Conservation (phyloP, 2,797 vertebrate species). For the Rousettus madagascariensis region DNA sequence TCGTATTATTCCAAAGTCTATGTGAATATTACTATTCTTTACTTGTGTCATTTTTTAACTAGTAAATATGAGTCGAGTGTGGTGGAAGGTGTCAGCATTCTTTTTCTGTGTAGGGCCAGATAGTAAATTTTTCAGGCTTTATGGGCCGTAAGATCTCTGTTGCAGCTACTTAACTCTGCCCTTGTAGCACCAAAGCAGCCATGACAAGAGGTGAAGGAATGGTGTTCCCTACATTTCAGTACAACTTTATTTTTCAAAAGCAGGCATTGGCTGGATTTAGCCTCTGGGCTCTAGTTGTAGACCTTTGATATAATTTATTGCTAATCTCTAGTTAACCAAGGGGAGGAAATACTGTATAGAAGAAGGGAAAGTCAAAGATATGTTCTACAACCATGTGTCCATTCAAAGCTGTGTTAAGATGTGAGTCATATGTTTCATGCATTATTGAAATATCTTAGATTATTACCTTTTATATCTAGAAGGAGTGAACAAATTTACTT, state of each 20-base stretch:
- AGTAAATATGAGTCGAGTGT: neutral
- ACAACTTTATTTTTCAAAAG: neutral
- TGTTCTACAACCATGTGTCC: neutral
- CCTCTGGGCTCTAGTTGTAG: neutral
- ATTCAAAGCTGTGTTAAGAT: neutral
- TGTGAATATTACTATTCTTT: neutral
- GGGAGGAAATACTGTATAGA: neutral
- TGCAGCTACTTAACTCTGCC: neutral
- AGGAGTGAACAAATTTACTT: neutral
- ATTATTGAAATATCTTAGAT: neutral
- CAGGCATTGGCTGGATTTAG: neutral
- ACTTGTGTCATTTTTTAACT: conserved; percentile 10
- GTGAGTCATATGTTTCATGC: neutral
- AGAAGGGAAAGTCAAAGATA: neutral
- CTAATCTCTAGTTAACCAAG: neutral
- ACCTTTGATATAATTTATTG: neutral
- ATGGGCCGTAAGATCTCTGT: neutral
- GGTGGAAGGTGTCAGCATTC: neutral
- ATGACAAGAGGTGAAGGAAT: neutral
- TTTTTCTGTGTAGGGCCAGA: neutral
- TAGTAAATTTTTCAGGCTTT: neutral
- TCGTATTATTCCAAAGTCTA: neutral
- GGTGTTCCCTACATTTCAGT: neutral
- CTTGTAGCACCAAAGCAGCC: neutral
- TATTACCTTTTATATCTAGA: conserved; percentile 24